These are phyloP conservation scores for Scaptomyza polygonia DNA, from an alignment of 2,888 invertebrate genomes.

Conservation along the genomic window DNA sequence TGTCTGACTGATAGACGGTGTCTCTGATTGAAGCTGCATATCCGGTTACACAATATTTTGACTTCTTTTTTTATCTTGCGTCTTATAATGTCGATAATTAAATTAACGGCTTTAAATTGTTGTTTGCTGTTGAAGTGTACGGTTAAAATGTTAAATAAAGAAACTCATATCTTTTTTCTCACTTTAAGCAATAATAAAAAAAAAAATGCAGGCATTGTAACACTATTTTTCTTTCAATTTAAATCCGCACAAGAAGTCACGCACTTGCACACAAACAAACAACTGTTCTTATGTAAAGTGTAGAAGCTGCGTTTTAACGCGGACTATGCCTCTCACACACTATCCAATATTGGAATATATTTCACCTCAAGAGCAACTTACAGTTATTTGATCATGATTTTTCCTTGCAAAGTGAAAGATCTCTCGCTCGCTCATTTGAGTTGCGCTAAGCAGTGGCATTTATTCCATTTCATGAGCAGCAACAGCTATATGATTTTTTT, in stretches of 20 bases:
- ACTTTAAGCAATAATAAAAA: too few species aligned
- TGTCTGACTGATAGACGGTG: constrained; percentile 50
- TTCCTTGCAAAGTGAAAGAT: background rate
- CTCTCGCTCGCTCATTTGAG: background rate
- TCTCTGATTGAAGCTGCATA: constrained; percentile 63
- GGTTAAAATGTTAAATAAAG: too few species aligned
- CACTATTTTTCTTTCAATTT: background rate
- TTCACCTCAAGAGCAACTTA: too few species aligned
- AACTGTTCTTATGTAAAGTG: background rate
- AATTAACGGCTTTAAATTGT: constrained; percentile 64
- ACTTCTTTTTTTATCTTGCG: constrained; percentile 66
- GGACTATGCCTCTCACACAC: too few species aligned
- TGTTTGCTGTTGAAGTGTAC: background rate
- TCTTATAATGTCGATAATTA: constrained; percentile 52
- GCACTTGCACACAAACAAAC: background rate
- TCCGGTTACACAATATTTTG: constrained; percentile 82
- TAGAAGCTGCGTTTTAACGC: background rate
- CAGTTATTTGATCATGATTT: background rate
- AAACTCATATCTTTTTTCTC: too few species aligned
- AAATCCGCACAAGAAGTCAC: background rate
- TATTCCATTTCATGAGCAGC: background rate
- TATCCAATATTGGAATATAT: too few species aligned
- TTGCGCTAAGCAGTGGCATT: background rate
- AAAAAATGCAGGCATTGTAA: background rate
- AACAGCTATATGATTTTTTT: background rate